Base-by-base conservation (phyloP, 2,113 vertebrate species). In the Tapirus terrestris region DNA sequence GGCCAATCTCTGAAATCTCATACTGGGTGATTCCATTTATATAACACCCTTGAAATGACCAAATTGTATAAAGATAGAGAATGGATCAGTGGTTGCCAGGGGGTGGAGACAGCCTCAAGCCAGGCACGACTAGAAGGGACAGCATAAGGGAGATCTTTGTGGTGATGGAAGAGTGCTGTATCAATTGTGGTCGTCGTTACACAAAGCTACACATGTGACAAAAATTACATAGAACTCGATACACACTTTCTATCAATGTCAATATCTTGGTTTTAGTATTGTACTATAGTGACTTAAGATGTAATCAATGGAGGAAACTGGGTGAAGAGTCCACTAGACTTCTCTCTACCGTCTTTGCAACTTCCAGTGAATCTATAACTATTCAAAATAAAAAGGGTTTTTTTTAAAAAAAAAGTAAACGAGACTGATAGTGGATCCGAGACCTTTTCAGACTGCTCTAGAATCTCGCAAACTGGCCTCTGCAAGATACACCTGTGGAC, bases 271-370 rank as follows among this genome's bases (percentile, higher is more conserved):
- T 60, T 84, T 89, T 25, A 45, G 39, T 29, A 72, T 10, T 77
- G 8, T 12, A 9, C 36, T 31, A 6, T 23, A 63, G 25, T 75
- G 51, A 27, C 1, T 8, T 29, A 63, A 88, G 17, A 53, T 48
- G 25, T 31, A 72, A 79, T 23, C 60, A 18, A 36, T 43, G 13
- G 27, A 12, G 8, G 6, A 33, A 61, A 65, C 27, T 63, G 80
- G 45, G 21, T 2, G 25, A 77, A 56, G n/a, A 0, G 0, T 29
- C 9, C 6, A 0, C 8, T 25, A 70, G 51, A 63, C 11, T 65
- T 89, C 63, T 61, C 61, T 86, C 27, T 63, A 75, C 56, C 29
- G 3, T 72, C n/a, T 88, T 39, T 77, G 87, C 70, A 36, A 45
- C 77, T 90, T 92, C 14, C 70, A 80, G 27, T 39, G 7, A 27